These are phyloP conservation scores for Xanthostigma xanthostigma DNA, from an alignment of 2,888 invertebrate genomes.

Conservation along the genomic window DNA sequence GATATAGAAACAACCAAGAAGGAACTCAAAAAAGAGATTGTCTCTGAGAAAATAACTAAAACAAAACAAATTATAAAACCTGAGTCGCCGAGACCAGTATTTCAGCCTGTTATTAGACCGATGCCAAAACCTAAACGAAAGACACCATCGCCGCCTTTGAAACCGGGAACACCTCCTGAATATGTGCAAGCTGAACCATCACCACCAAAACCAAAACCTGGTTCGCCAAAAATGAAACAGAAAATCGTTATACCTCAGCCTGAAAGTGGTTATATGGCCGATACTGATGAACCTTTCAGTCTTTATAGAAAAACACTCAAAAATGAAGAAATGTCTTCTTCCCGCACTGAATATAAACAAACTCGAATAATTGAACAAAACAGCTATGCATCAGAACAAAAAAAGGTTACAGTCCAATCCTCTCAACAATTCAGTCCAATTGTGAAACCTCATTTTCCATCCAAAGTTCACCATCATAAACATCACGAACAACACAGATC, in stretches of 20 bases:
- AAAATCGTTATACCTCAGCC: slow-evolving; percentile 25
- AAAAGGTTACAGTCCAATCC: slow-evolving; percentile 16
- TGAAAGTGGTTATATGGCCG: slow-evolving; percentile 53
- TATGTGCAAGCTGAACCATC: slow-evolving; percentile 23
- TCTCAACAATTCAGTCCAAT: slow-evolving; percentile 6
- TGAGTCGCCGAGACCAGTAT: background rate
- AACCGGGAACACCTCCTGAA: slow-evolving; percentile 28
- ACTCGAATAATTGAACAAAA: slow-evolving; percentile 14
- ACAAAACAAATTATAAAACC: slow-evolving; percentile 16
- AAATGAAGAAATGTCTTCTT: slow-evolving; percentile 19
- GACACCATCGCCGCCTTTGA: slow-evolving; percentile 23
- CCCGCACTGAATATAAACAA: slow-evolving; percentile 17
- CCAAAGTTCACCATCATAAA: slow-evolving; percentile 16
- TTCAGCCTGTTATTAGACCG: slow-evolving; percentile 12
- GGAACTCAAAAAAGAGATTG: slow-evolving; percentile 15
- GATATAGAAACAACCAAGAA: slow-evolving; percentile 21
- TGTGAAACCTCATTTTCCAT: slow-evolving; percentile 16
- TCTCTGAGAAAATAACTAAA: slow-evolving; percentile 20
- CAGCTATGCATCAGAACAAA: slow-evolving; percentile 12
- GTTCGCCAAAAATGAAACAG: slow-evolving; percentile 36
- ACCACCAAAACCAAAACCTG: slow-evolving; percentile 24
- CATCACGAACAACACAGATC: slow-evolving; percentile 14
- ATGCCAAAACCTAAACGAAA: slow-evolving; percentile 16
- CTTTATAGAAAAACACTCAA: slow-evolving; percentile 18
- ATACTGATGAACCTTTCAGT: slow-evolving; percentile 46